Evolutionary conservation across 2,797 vertebrate species (phyloP).

Genomic region (Harpagifer antarcticus): DNA sequence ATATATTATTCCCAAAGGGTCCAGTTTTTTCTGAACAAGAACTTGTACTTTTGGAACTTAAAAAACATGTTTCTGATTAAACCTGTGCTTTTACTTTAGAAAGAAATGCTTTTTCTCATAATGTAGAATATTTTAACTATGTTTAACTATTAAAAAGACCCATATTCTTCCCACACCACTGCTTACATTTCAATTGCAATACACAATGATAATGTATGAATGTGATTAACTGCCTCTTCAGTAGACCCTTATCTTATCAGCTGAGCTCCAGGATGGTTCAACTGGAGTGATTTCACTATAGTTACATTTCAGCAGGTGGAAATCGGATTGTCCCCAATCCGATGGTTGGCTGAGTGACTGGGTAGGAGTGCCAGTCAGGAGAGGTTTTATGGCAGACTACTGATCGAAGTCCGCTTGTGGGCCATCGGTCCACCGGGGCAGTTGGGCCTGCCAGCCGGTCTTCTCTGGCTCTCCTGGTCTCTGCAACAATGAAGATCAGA

Average conservation of each 20-base stretch:
- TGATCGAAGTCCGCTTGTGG: slow-evolving; percentile 83
- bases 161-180: background rate
- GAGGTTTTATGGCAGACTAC: slow-evolving; percentile 82
- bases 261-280: slow-evolving; percentile 36
- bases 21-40: background rate
- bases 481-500: slow-evolving; percentile 64
- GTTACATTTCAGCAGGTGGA: slow-evolving; percentile 63
- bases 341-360: slow-evolving; percentile 43
- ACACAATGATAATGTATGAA: slow-evolving; percentile 1
- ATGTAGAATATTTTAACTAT: background rate
- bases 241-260: slow-evolving; percentile 70
- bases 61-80: background rate
- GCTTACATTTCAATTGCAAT: background rate
- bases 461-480: slow-evolving; percentile 54
- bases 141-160: background rate
- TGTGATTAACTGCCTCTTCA: slow-evolving; percentile 16
- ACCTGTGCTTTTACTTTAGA: background rate
- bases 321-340: slow-evolving; percentile 36
- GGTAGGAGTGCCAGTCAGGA: slow-evolving; percentile 85
- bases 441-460: slow-evolving; percentile 59
- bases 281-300: slow-evolving; percentile 50
- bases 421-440: slow-evolving; percentile 74
- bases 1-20: background rate
- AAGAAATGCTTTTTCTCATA: background rate
- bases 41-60: background rate